phyloP scores from a whole-genome alignment of 2,797 vertebrate genomes.

The Schizopygopsis pylzovi region DNA sequence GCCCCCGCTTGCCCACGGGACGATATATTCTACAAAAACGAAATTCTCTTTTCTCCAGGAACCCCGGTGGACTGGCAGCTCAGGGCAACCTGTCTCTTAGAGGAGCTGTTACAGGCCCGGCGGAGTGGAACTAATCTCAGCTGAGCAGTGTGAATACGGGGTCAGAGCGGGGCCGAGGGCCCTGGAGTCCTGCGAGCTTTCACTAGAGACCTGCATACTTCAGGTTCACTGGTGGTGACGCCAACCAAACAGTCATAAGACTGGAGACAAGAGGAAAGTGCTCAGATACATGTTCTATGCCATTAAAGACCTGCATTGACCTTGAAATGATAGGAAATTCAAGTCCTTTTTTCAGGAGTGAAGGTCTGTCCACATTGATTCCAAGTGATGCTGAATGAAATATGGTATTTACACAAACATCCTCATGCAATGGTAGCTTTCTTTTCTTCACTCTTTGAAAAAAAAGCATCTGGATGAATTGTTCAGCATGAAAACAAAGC shows the following conservation, averaged over 20 bases:
- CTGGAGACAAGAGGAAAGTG: neutral
- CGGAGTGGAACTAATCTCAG: constrained; percentile 40
- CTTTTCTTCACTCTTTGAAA: neutral
- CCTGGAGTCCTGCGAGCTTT: neutral
- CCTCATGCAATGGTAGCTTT: neutral
- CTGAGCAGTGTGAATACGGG: constrained; percentile 10
- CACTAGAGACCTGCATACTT: neutral
- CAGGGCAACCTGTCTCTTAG: neutral
- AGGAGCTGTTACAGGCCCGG: constrained; percentile 28
- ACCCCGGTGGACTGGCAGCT: constrained; percentile 11
- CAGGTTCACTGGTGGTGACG: constrained; percentile 1
- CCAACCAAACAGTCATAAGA: constrained; percentile 15
- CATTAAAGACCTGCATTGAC: constrained; percentile 10
- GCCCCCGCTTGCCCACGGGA: constrained; percentile 37
- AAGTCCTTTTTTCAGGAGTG: neutral
- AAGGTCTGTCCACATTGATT: neutral
- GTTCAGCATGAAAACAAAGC: neutral
- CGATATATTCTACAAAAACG: constrained; percentile 11
- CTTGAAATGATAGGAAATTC: neutral
- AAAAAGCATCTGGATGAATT: neutral
- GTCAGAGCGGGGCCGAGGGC: constrained; percentile 31
- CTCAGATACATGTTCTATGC: neutral
- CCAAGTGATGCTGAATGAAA: neutral
- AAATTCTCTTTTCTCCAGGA: neutral
- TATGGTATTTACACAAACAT: neutral